Evolutionary conservation across 2,113 vertebrate species (phyloP).

Genomic region (Beaufortia kweichowensis): DNA sequence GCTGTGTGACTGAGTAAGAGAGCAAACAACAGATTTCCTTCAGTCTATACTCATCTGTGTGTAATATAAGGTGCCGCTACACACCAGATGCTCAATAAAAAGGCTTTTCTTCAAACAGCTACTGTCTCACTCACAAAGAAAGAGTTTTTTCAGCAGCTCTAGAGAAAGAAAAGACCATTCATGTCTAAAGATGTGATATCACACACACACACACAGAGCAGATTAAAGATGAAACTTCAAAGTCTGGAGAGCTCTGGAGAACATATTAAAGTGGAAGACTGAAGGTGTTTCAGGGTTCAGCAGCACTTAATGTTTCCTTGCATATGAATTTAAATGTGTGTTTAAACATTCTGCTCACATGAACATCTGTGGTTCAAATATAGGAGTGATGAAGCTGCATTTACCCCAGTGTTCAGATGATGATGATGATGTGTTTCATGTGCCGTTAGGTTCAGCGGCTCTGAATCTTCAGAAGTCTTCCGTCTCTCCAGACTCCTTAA

Average conservation of each 20-base stretch:
- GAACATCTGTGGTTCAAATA: neutral
- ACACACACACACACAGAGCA: neutral
- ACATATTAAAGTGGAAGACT: neutral
- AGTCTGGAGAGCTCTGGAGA: neutral
- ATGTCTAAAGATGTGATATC: too few relatives aligned
- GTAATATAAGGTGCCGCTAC: too few relatives aligned
- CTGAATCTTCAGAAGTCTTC: conserved; percentile 64
- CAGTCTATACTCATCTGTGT: too few relatives aligned
- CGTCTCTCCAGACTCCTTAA: neutral
- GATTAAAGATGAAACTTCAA: conserved; percentile 1
- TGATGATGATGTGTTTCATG: conserved; percentile 21
- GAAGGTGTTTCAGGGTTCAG: neutral
- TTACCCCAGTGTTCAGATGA: conserved; percentile 7
- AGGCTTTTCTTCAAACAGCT: too few relatives aligned
- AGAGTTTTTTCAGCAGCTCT: too few relatives aligned
- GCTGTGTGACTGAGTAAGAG: too few relatives aligned
- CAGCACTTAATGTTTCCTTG: neutral
- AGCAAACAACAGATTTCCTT: too few relatives aligned
- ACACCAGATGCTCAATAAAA: too few relatives aligned
- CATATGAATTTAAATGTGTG: neutral
- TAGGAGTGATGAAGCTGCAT: neutral
- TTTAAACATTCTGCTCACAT: conserved; percentile 17
- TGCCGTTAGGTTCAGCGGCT: conserved; percentile 46
- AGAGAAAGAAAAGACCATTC: too few relatives aligned
- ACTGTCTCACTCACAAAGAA: too few relatives aligned